Percentiles rank a stretch among this genome's conserved stretches.
Evolutionary conservation across 2,888 invertebrate genomes (phyloP).

Genomic region (Lasius fuliginosus): DNA sequence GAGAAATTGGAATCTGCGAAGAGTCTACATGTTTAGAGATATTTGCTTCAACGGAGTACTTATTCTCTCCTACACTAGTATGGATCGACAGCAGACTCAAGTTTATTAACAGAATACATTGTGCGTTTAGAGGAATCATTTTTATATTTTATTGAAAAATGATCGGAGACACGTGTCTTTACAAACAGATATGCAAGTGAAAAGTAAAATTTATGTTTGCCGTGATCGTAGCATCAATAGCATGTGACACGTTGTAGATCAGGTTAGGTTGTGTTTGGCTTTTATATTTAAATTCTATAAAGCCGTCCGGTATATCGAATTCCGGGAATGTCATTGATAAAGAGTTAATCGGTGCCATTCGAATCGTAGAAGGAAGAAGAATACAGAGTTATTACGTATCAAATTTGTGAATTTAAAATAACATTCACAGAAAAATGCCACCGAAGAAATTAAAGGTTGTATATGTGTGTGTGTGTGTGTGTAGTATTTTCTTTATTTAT

Average conservation of each 20-base stretch:
- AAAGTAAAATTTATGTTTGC: not conserved
- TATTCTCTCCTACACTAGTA: conserved; percentile 85
- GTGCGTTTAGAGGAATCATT: conserved; percentile 12
- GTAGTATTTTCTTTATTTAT: not conserved
- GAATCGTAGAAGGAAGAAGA: too few relatives aligned
- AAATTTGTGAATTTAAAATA: not conserved
- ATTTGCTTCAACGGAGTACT: conserved; percentile 90
- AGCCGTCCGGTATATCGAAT: not conserved
- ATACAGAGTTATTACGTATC: not conserved
- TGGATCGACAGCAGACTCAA: conserved; percentile 54
- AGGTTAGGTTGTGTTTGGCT: not conserved
- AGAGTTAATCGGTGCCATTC: too few relatives aligned
- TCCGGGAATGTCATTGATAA: not conserved
- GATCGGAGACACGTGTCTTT: not conserved
- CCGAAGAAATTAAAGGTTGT: conserved; percentile 44
- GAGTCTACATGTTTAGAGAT: conserved; percentile 84
- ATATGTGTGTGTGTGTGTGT: not conserved
- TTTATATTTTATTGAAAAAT: not conserved
- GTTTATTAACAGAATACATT: conserved; percentile 45
- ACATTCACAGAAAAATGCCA: conserved; percentile 12
- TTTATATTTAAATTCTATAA: not conserved
- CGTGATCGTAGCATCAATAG: not conserved
- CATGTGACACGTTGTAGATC: not conserved
- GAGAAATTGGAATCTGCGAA: conserved; percentile 84
- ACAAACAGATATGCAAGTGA: not conserved